A percentile compares a stretch with the other conserved stretches of the same genome.
phyloP scores from a whole-genome alignment of 2,797 vertebrate genomes.

The Hylomyscus alleni region DNA sequence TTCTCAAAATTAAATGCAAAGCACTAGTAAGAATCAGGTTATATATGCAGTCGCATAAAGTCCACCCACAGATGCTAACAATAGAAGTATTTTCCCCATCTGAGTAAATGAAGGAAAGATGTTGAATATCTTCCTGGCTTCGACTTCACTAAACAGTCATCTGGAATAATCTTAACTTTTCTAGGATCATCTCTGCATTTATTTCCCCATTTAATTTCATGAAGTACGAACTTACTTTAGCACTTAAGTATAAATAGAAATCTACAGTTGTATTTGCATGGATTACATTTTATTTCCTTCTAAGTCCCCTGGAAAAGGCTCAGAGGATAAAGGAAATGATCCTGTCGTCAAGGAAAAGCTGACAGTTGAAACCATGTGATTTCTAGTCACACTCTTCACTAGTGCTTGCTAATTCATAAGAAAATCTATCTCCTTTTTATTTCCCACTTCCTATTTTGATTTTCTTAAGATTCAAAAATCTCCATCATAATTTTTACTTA shows the following conservation, averaged over 20 bases:
- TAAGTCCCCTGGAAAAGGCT: not conserved
- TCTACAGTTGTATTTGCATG: not conserved
- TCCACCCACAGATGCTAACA: not conserved
- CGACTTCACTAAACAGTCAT: not conserved
- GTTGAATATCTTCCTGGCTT: not conserved
- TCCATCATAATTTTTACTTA: not conserved
- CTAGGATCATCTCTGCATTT: not conserved
- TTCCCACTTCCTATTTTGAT: not conserved
- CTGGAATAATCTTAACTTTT: not conserved
- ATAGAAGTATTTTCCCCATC: not conserved
- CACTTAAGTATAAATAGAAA: conserved; percentile 53
- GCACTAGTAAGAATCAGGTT: not conserved
- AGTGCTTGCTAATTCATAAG: not conserved
- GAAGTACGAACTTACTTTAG: conserved; percentile 30
- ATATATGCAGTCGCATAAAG: not conserved
- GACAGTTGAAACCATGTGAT: not conserved
- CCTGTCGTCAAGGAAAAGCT: conserved; percentile 46
- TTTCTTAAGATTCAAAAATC: not conserved
- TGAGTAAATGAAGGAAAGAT: not conserved
- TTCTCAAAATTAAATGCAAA: not conserved
- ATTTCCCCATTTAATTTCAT: conserved; percentile 30
- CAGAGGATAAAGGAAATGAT: conserved; percentile 1
- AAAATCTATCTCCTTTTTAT: not conserved
- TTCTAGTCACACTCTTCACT: not conserved
- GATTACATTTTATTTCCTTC: conserved; percentile 62